A percentile compares a stretch with the other conserved stretches of the same genome.
These are phyloP conservation scores for Calcarius ornatus DNA, from an alignment of 2,113 vertebrate species.

Conservation along the genomic window DNA sequence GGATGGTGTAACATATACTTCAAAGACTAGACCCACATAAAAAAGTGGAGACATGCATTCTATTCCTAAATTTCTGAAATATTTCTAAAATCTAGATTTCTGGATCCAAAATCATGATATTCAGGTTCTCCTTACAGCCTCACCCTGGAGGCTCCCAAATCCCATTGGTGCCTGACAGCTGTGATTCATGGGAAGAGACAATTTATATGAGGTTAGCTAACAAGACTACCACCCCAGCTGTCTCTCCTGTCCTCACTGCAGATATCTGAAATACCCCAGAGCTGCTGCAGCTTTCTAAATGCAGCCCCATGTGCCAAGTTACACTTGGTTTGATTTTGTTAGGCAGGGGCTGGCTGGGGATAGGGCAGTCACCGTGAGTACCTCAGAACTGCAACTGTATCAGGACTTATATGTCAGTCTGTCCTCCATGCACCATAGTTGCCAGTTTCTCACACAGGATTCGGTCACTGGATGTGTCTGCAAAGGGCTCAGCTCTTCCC, in stretches of 20 bases:
- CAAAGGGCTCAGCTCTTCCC: not conserved
- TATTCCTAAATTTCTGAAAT: not conserved
- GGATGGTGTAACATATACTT: not conserved
- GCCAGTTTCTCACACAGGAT: not conserved
- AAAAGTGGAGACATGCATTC: not conserved
- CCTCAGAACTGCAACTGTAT: not conserved
- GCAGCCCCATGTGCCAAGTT: not conserved
- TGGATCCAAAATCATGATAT: not conserved
- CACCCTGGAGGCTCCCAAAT: not conserved
- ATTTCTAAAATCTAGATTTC: not conserved
- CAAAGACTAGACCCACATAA: not conserved
- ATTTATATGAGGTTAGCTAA: not conserved
- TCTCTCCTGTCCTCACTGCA: not conserved
- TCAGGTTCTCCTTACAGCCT: not conserved
- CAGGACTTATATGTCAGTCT: not conserved
- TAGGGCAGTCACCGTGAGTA: rapidly evolving
- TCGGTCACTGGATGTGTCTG: rapidly evolving
- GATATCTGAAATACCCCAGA: not conserved
- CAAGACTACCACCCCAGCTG: not conserved
- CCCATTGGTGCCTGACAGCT: not conserved
- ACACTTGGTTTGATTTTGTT: not conserved
- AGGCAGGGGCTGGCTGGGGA: not conserved
- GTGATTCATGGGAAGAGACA: not conserved
- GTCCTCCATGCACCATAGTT: not conserved
- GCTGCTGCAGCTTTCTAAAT: not conserved